phyloP scores from a whole-genome alignment of 2,888 invertebrate genomes.

The Drosophila borealis region DNA sequence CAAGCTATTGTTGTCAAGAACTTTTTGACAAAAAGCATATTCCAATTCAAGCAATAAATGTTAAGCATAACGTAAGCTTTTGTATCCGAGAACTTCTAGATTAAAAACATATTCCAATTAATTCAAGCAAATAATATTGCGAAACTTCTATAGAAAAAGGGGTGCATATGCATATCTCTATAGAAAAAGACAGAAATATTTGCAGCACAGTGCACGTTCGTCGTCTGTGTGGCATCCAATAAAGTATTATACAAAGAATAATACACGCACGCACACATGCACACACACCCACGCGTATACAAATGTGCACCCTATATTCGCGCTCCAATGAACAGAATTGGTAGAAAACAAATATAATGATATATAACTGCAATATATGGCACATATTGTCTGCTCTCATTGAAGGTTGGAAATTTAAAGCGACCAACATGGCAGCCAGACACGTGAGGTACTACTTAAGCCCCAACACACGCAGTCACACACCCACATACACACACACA shows the following conservation, averaged over 20 bases:
- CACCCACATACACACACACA: not conserved
- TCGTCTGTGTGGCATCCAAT: conserved; percentile 19
- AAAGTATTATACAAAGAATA: conserved; percentile 4
- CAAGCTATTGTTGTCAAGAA: too few relatives aligned
- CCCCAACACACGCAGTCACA: conserved; percentile 1
- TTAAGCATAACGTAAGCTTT: too few relatives aligned
- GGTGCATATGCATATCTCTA: too few relatives aligned
- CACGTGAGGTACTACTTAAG: conserved; percentile 62
- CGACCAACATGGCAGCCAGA: conserved; percentile 23
- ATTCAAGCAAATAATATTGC: too few relatives aligned
- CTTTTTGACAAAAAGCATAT: too few relatives aligned
- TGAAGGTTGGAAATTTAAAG: conserved; percentile 48
- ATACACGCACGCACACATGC: not conserved
- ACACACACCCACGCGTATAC: not conserved
- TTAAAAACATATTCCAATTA: too few relatives aligned
- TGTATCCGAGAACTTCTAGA: too few relatives aligned
- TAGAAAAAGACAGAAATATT: not conserved
- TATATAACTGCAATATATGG: conserved; percentile 4
- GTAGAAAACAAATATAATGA: conserved; percentile 2
- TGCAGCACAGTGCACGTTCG: not conserved
- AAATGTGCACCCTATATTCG: not conserved
- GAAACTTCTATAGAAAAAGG: too few relatives aligned
- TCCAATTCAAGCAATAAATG: too few relatives aligned
- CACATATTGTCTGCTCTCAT: conserved; percentile 14
- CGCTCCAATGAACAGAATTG: conserved; percentile 19